Conservation (phyloP, 1,140 invertebrate genomes). For the Drosophila miranda region DNA sequence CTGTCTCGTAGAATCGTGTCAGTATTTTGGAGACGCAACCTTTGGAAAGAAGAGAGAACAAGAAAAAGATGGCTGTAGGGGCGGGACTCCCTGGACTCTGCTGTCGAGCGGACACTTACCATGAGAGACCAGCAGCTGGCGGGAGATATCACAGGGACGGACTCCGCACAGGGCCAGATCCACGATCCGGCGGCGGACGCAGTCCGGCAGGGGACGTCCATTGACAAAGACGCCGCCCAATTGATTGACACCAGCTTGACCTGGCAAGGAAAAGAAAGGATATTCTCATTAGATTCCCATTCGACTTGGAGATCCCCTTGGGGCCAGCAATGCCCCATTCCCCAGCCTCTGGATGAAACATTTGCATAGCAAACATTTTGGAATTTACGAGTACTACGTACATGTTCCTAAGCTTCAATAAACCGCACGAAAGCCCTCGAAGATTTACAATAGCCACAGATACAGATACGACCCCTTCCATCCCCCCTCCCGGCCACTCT, state of each 20-base stretch:
- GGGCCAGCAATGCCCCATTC: too few relatives aligned
- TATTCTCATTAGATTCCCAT: not conserved
- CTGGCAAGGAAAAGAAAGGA: slow-evolving; percentile 83
- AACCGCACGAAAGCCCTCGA: slow-evolving; percentile 4
- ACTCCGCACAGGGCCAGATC: slow-evolving; percentile 95
- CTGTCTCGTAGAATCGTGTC: slow-evolving; percentile 97
- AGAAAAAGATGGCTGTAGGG: not conserved
- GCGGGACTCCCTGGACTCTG: too few relatives aligned
- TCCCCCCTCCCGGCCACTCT: not conserved
- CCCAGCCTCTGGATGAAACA: not conserved
- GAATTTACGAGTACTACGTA: not conserved
- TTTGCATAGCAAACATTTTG: slow-evolving; percentile 12
- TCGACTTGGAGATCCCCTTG: too few relatives aligned
- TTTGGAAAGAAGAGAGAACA: slow-evolving; percentile 36
- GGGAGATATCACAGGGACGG: slow-evolving; percentile 96
- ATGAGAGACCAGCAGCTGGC: slow-evolving; percentile 97
- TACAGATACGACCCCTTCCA: not conserved
- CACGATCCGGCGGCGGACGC: slow-evolving; percentile 95
- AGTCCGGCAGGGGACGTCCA: slow-evolving; percentile 95
- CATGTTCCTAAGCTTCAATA: slow-evolving; percentile 17
- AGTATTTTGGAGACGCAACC: slow-evolving; percentile 97
- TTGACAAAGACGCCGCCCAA: slow-evolving; percentile 98
- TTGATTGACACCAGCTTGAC: slow-evolving; percentile 97
- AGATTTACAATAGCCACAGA: slow-evolving; percentile 29
- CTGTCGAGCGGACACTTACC: slow-evolving; percentile 83